Conservation (phyloP, 1,140 invertebrate species). For the Sesamia nonagrioides region DNA sequence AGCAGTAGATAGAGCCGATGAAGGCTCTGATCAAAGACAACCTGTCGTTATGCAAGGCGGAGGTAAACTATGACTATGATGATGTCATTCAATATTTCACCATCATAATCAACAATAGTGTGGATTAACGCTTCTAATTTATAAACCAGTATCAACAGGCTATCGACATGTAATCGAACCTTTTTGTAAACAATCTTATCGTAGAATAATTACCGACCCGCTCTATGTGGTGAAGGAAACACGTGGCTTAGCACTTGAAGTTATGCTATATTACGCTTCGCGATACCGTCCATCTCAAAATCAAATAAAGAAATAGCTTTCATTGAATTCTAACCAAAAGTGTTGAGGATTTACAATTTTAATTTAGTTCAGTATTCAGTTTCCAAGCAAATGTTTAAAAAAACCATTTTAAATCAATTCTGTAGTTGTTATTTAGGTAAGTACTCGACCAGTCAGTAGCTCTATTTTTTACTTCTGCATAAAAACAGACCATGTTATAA, state of each 20-base stretch:
- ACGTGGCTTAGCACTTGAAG: slow-evolving; percentile 1
- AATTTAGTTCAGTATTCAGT: background rate
- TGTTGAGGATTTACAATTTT: background rate
- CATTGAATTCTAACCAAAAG: background rate
- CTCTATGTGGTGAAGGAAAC: background rate
- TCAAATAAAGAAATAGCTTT: slow-evolving; percentile 14
- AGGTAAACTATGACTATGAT: background rate
- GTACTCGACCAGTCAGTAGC: background rate
- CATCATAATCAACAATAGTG: background rate
- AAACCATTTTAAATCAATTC: background rate
- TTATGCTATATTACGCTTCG: background rate
- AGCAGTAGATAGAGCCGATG: background rate
- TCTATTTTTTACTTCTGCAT: slow-evolving; percentile 4
- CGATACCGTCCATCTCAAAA: background rate
- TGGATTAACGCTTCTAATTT: background rate
- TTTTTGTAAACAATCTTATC: slow-evolving; percentile 29
- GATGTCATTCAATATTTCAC: background rate
- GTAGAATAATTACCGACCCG: background rate
- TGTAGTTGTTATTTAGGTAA: background rate
- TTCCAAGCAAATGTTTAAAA: background rate
- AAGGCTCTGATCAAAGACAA: background rate
- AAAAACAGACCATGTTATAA: background rate
- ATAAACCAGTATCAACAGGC: background rate
- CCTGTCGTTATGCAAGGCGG: background rate
- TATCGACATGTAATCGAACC: background rate